phyloP scores from a whole-genome alignment of 35 echinoderm and acorn worm species.

The Lytechinus variegatus region DNA sequence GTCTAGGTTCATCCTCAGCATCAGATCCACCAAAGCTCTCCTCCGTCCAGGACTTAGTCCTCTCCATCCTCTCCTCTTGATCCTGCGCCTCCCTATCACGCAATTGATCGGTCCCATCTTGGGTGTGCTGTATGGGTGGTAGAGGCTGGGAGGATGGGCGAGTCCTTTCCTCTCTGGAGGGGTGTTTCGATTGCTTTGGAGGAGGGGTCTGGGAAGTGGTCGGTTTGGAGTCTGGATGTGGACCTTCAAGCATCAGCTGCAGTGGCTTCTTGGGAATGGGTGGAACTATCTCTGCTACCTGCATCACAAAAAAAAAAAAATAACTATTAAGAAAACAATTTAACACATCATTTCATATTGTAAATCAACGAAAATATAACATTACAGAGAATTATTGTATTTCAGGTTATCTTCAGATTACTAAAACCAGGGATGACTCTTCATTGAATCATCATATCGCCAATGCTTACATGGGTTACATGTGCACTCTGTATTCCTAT shows the following conservation, averaged over 20 bases:
- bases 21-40: conserved; percentile 54
- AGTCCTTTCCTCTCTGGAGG: conserved; percentile 4
- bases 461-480: no score
- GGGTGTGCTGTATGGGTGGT: conserved; percentile 66
- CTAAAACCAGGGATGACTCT: no score
- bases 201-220: conserved; percentile 57
- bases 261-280: conserved; percentile 84
- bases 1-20: conserved; percentile 8
- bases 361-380: no score
- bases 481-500: no score
- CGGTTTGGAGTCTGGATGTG: conserved; percentile 45
- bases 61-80: conserved; percentile 56
- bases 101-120: conserved; percentile 49
- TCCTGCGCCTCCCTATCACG: neutral
- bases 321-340: no score
- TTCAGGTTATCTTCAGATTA: no score
- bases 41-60: conserved; percentile 72
- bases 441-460: no score
- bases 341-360: no score
- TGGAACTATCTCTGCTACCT: conserved; percentile 75
- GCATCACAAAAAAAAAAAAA: conserved; percentile 13
- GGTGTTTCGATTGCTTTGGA: conserved; percentile 4
- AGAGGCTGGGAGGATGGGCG: conserved; percentile 58
- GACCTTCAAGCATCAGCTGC: conserved; percentile 69
- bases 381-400: no score